Base-by-base conservation (phyloP, 2,888 invertebrate genomes). In the Microdon myrmicae region DNA sequence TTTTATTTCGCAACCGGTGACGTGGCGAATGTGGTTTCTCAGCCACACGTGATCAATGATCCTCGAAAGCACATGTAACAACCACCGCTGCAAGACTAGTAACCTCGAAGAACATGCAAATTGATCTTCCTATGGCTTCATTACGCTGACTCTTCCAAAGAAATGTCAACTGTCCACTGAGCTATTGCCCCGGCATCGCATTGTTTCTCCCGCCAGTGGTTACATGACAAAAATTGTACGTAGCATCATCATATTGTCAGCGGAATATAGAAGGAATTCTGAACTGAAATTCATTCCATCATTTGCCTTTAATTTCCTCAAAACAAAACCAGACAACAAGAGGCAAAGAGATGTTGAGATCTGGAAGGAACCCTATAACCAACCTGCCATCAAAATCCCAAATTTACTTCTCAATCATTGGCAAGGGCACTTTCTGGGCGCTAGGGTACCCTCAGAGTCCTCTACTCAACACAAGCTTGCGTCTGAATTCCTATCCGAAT, bases 381-480 rank as follows among this genome's bases (percentile, higher is more conserved):
- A 49, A 51, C 51, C 44, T 49, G 44, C 51, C 58, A 38, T 64
- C 45, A 51, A 64, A 64, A 64, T 53, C 51, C 43, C 23, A 56
- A 64, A 64, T 64, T 58, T 64, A 64, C 64, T 47, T 64, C 64
- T 64, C 64, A 64, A 64, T 64, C 64, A 64, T 47, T 51, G 64
- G 41, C 47, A 47, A 64, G 25, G 39, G 45, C 51, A 51, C 44
- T 45, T n/a, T n/a, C 44, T 39, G 61, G 45, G 44, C 43, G 39
- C 8, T 25, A 10, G 13, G 14, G 38, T n/a, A 26, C 26, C 17
- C 44, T 26, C 45, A 32, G 20, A 26, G 49, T 39, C 26, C 39
- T 32, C 32, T 41, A 32, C 49, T 39, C 39, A 49, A 49, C 5
- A 29, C 34, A 58, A n/a, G n/a, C n/a, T n/a, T n/a, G 23, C 19